phyloP scores from a whole-genome alignment of 2,797 vertebrate genomes.

The Glyptemys insculpta region DNA sequence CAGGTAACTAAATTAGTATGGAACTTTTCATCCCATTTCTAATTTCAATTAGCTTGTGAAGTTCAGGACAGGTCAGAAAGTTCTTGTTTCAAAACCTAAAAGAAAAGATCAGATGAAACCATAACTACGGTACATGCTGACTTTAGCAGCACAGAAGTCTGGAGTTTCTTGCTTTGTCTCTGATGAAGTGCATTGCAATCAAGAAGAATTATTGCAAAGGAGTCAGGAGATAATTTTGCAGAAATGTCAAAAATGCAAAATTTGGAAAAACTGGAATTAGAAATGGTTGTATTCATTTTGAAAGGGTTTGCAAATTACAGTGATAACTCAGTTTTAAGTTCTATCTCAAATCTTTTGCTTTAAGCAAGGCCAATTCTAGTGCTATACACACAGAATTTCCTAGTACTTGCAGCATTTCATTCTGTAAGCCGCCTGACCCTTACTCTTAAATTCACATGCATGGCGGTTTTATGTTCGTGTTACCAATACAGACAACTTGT shows the following conservation, averaged over 20 bases:
- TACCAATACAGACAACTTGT: background rate
- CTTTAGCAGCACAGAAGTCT: conserved; percentile 57
- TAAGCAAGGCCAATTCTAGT: conserved; percentile 56
- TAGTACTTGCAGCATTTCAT: background rate
- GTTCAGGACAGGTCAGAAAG: conserved; percentile 48
- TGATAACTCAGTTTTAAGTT: conserved; percentile 57
- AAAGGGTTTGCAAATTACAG: conserved; percentile 72
- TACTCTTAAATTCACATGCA: background rate
- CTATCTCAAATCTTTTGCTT: conserved; percentile 55
- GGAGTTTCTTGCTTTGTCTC: conserved; percentile 77
- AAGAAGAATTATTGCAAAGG: conserved; percentile 77
- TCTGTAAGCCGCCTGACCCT: background rate
- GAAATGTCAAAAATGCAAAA: conserved; percentile 79
- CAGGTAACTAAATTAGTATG: conserved; percentile 58
- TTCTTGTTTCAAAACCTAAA: conserved; percentile 44
- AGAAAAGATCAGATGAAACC: conserved; percentile 67
- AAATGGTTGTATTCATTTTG: conserved; percentile 76
- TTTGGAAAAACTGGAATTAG: conserved; percentile 62
- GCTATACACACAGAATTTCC: background rate
- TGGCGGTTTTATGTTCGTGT: background rate
- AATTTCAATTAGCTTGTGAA: conserved; percentile 36
- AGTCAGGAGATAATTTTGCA: conserved; percentile 76
- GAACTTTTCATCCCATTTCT: conserved; percentile 34
- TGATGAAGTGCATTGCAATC: conserved; percentile 74
- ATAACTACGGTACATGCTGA: conserved; percentile 75